These are phyloP conservation scores for Rostratula benghalensis DNA, from an alignment of 2,113 vertebrate genomes.

Conservation along the genomic window DNA sequence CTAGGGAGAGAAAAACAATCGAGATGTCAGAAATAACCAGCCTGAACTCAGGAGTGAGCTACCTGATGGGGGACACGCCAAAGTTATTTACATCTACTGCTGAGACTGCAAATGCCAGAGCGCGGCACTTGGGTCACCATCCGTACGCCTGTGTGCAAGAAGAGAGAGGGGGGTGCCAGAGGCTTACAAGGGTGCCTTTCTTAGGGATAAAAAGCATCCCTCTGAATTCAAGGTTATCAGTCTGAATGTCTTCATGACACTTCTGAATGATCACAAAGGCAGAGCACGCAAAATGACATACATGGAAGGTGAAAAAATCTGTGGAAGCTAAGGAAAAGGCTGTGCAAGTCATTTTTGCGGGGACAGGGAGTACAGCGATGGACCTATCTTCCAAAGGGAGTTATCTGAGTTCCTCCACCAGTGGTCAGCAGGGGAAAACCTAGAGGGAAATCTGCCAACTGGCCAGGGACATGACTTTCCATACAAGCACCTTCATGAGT, in stretches of 20 bases:
- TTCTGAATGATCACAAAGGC: background rate
- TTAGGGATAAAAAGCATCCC: background rate
- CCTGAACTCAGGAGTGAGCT: background rate
- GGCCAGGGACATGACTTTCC: background rate
- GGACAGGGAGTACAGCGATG: background rate
- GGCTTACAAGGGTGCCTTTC: background rate
- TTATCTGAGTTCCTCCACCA: background rate
- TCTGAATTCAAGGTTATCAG: background rate
- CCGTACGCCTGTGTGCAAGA: rapidly evolving
- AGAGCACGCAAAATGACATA: background rate
- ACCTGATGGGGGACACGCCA: background rate
- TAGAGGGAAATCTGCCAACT: background rate
- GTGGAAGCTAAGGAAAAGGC: background rate
- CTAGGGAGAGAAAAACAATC: constrained; percentile 73
- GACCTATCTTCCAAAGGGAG: background rate
- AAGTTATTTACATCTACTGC: background rate
- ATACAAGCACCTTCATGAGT: background rate
- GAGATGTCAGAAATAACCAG: background rate
- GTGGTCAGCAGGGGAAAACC: background rate
- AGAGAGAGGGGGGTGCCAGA: rapidly evolving
- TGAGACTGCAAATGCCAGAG: background rate
- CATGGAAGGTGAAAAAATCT: background rate
- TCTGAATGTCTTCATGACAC: background rate
- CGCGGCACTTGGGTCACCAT: rapidly evolving
- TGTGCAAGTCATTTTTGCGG: background rate